Evolutionary conservation across 2,888 invertebrate genomes (phyloP).

Genomic region (Nephrotoma flavescens): DNA sequence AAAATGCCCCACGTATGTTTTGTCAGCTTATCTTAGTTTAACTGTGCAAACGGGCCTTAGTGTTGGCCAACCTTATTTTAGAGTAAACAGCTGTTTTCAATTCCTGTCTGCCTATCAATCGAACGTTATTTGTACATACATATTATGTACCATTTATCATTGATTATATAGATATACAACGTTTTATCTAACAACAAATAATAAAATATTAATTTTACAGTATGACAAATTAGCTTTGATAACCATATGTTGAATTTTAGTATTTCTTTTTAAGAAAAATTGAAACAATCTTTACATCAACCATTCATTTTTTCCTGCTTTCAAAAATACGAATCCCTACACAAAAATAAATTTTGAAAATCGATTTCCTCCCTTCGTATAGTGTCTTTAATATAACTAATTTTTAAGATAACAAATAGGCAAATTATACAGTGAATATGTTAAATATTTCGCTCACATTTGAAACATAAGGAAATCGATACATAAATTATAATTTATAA

Average conservation of each 20-base stretch:
- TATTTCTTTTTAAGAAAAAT: background rate
- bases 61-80: background rate
- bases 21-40: too few species aligned
- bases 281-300: background rate
- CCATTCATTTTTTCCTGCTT: background rate
- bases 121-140: background rate
- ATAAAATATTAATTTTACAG: background rate
- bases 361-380: background rate
- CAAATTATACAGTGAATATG: slow-evolving; percentile 4
- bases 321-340: background rate
- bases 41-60: too few species aligned
- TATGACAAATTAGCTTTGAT: background rate
- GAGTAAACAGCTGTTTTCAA: background rate
- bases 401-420: slow-evolving; percentile 1
- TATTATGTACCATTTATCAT: background rate
- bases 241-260: slow-evolving; percentile 1
- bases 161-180: background rate
- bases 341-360: background rate
- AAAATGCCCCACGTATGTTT: too few species aligned
- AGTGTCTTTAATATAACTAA: background rate
- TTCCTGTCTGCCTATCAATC: background rate
- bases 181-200: background rate
- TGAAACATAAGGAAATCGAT: slow-evolving; percentile 1
- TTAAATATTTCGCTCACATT: background rate
- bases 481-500: background rate